These are phyloP conservation scores for Mastacembelus armatus DNA, from an alignment of 2,797 vertebrate species.

Conservation along the genomic window DNA sequence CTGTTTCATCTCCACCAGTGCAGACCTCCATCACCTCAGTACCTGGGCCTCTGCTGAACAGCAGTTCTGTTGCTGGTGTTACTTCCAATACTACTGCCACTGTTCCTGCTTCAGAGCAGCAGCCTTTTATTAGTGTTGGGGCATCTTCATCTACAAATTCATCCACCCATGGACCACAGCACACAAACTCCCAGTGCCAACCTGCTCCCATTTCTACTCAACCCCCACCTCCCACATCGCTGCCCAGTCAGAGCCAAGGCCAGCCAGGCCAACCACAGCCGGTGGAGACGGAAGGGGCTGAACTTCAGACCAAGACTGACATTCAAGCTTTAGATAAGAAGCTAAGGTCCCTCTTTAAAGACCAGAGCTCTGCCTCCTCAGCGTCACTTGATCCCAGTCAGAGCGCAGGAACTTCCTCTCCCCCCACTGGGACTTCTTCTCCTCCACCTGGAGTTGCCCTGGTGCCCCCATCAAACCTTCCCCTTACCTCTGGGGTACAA, in stretches of 20 bases:
- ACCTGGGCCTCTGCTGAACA: conserved; percentile 43
- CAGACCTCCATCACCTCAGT: conserved; percentile 53
- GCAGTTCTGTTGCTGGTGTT: conserved; percentile 35
- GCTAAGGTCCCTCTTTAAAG: conserved; percentile 94
- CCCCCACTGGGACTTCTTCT: conserved; percentile 84
- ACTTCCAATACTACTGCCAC: conserved; percentile 35
- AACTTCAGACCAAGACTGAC: conserved; percentile 89
- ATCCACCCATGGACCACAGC: conserved; percentile 54
- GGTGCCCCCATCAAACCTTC: conserved; percentile 88
- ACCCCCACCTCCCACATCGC: conserved; percentile 28
- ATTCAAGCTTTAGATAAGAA: conserved; percentile 96
- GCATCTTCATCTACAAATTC: conserved; percentile 55
- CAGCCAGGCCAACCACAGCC: conserved; percentile 87
- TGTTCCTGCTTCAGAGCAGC: conserved; percentile 63
- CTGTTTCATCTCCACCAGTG: conserved; percentile 58
- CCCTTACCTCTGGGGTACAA: conserved; percentile 83
- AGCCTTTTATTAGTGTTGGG: conserved; percentile 54
- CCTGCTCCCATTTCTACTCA: conserved; percentile 66
- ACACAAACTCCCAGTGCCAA: conserved; percentile 71
- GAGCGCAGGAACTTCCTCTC: conserved; percentile 82
- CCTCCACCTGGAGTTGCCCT: conserved; percentile 82
- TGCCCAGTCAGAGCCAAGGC: conserved; percentile 64
- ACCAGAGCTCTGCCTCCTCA: conserved; percentile 81
- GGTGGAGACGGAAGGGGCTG: conserved; percentile 86
- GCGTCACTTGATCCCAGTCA: conserved; percentile 76